Evolutionary conservation across 1,140 invertebrate species (phyloP), one percentile per base, ranked within the genome.

Genomic region (Temnothorax longispinosus): DNA sequence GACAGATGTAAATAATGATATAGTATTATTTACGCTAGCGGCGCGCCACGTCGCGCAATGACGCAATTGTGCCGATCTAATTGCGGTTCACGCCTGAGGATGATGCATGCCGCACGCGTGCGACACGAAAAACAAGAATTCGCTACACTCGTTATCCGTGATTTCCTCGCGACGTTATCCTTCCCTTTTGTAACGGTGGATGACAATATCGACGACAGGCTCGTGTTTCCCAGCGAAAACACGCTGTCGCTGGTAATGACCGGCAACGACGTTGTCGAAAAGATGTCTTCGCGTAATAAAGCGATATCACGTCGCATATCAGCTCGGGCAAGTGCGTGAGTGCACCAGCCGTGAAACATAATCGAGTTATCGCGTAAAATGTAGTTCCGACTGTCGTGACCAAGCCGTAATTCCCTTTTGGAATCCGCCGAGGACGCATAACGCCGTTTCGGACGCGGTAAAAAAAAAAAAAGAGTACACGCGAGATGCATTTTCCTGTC

Each of bases 351-450:
- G 41, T 82, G 80, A 74, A 82, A 47, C 80, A 82, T 82, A 74
- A 82, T 82, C 80, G 80, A 82, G 67, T 82, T 82, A 74, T 82
- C 80, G 32, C 80, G 69, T 60, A 82, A 82, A 82, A 82, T 82
- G 67, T 82, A 82, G 67, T 75, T 41, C 80, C 54, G 54, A 84
- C 69, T 84, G 80, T 75, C 54, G 69, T 72, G 54, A 84, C 69
- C 80, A 62, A 69, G 54, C 41, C 54, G 69, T 84, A 84, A 84
- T 84, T 84, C 69, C 80, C 80, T 84, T 84, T 84, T 62, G 80
- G 69, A 84, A 84, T 84, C 41, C 80, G 54, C 69, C 15, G 69
- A 84, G 80, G 80, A 75, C 54, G 32, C 80, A 50, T 84, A 84
- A 84, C 80, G 54, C 69, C 80, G 56, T 84, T 84, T 84, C 41